Conservation (phyloP, 2,797 vertebrate genomes). For the Podarcis lilfordi region DNA sequence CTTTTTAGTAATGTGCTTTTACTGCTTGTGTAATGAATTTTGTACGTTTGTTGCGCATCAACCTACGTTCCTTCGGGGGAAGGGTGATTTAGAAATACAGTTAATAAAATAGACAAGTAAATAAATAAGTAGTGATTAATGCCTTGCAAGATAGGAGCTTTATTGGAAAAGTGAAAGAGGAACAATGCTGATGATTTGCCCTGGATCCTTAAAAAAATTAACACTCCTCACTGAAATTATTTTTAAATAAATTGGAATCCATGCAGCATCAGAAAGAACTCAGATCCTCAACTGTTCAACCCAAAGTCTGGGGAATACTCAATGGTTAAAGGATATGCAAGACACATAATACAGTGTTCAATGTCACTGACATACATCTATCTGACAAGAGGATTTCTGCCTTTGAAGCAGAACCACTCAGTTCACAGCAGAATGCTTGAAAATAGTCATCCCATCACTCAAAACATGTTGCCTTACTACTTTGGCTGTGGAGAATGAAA, state of each 20-base stretch:
- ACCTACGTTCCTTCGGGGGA: too few species aligned
- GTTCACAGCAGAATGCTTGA: neutral
- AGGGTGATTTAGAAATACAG: neutral
- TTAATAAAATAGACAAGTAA: too few species aligned
- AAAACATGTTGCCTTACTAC: neutral
- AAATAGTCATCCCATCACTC: neutral
- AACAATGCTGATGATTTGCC: neutral
- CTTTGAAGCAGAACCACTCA: neutral
- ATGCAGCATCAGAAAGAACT: neutral
- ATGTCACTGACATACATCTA: neutral
- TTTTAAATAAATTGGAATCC: neutral
- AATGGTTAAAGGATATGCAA: neutral
- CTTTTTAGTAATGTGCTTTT: too few species aligned
- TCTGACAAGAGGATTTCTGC: neutral
- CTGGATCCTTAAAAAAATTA: neutral
- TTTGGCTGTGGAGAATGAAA: neutral
- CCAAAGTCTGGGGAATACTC: neutral
- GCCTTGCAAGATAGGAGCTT: neutral
- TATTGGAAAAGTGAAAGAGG: neutral
- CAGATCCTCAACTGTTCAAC: neutral
- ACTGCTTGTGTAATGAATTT: too few species aligned
- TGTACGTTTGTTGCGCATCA: too few species aligned
- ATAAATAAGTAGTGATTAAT: neutral
- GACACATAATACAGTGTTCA: neutral
- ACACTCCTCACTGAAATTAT: neutral